A percentile compares a stretch with the other conserved stretches of the same genome.
phyloP scores from a whole-genome alignment of 1,140 invertebrate species.

The Drosophila pseudoananassae region DNA sequence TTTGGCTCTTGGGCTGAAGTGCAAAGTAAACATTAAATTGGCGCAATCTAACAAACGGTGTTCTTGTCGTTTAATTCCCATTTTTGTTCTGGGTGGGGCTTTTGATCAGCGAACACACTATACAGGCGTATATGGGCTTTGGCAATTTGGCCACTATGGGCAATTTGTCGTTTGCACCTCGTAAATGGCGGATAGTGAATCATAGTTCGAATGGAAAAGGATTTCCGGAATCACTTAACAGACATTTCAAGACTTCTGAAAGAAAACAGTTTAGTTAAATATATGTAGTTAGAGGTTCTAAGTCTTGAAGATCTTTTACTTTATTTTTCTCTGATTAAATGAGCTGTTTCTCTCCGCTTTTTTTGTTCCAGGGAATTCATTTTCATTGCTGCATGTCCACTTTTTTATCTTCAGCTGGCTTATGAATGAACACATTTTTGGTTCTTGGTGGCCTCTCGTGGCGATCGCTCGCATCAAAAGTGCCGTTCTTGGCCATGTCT shows the following conservation, averaged over 20 bases:
- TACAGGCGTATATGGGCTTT: constrained; percentile 32
- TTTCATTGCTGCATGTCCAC: constrained; percentile 67
- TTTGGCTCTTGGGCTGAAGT: constrained; percentile 55
- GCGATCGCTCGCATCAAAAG: constrained; percentile 55
- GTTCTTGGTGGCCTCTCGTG: constrained; percentile 5
- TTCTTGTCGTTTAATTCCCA: constrained; percentile 25
- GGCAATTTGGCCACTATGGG: too few relatives aligned
- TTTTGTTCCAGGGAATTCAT: constrained; percentile 62
- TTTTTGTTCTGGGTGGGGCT: constrained; percentile 47
- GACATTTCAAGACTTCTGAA: too few relatives aligned
- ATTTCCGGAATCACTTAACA: not conserved
- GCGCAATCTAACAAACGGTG: constrained; percentile 75
- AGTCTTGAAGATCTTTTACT: not conserved
- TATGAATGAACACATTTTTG: constrained; percentile 65
- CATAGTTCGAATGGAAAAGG: not conserved
- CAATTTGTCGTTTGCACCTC: constrained; percentile 68
- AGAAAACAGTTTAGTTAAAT: too few relatives aligned
- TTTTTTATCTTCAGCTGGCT: constrained; percentile 35
- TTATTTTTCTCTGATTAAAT: constrained; percentile 12
- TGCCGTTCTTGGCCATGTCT: constrained; percentile 52
- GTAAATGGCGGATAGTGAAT: constrained; percentile 44
- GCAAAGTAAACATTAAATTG: constrained; percentile 81
- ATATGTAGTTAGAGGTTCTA: too few relatives aligned
- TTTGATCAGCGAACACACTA: not conserved
- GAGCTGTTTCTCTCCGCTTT: constrained; percentile 8